Conservation (phyloP, 1,140 invertebrate species). For the Ceratitis capitata region DNA sequence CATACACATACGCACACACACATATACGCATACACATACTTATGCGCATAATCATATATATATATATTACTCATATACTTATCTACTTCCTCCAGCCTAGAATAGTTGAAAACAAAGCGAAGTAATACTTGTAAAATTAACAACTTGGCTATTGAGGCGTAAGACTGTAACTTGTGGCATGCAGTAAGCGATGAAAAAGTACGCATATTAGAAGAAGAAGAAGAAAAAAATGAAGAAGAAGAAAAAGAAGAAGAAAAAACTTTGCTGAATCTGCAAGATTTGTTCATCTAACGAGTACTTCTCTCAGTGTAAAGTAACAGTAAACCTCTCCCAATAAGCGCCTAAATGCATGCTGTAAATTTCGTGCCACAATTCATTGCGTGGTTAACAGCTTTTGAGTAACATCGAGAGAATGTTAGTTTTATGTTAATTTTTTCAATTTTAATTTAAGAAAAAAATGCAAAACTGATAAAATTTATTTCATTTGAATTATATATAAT, state of each 20-base stretch:
- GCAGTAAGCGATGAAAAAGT: no score
- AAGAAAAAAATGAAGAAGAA: not conserved
- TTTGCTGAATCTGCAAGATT: not conserved
- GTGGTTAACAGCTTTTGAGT: not conserved
- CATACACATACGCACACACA: not conserved
- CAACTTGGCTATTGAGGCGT: not conserved
- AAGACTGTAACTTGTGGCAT: conserved; percentile 40
- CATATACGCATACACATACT: not conserved
- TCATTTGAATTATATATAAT: no score
- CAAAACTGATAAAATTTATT: no score
- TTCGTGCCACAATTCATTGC: not conserved
- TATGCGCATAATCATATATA: not conserved
- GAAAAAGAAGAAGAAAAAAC: not conserved
- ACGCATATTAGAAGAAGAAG: conserved; percentile 41
- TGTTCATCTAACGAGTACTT: not conserved
- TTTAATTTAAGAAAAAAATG: no score
- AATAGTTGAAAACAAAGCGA: conserved; percentile 37
- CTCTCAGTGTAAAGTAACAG: not conserved
- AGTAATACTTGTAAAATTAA: not conserved
- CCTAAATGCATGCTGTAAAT: not conserved
- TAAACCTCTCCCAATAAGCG: conserved; percentile 48
- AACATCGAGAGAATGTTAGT: not conserved
- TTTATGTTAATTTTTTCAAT: not conserved
- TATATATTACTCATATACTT: not conserved
- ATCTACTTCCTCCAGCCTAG: not conserved